A percentile compares a stretch with the other conserved stretches of the same genome.
These are phyloP conservation scores for Sorex fumeus DNA, from an alignment of 2,113 vertebrate genomes.

Conservation along the genomic window DNA sequence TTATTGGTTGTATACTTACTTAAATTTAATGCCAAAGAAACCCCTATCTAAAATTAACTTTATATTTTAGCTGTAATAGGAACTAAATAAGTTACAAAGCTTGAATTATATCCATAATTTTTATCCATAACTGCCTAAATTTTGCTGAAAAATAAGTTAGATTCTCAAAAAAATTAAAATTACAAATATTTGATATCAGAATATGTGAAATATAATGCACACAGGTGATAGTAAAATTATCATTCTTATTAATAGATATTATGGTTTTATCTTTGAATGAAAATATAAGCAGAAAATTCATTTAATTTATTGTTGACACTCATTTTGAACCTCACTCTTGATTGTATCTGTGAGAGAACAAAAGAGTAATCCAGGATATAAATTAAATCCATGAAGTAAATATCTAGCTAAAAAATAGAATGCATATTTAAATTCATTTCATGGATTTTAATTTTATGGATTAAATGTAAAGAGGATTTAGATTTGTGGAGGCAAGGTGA, in stretches of 20 bases:
- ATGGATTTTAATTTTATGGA: neutral
- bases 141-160: slow-evolving; percentile 2
- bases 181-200: neutral
- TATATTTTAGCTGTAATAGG: neutral
- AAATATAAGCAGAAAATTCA: neutral
- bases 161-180: neutral
- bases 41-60: neutral
- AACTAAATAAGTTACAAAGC: slow-evolving; percentile 17
- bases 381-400: neutral
- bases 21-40: too few species aligned
- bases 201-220: neutral
- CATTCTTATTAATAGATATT: neutral
- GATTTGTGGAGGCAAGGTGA: neutral
- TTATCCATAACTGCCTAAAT: neutral
- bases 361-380: neutral
- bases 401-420: neutral
- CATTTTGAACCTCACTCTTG: neutral
- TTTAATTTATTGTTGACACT: slow-evolving; percentile 9
- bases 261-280: slow-evolving; percentile 25
- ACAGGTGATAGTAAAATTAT: neutral
- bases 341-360: neutral
- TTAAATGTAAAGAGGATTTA: neutral
- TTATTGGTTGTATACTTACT: too few species aligned
- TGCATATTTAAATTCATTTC: too few species aligned
- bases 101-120: neutral